Conservation (phyloP, 1,140 invertebrate genomes). For the Cydia splendana region DNA sequence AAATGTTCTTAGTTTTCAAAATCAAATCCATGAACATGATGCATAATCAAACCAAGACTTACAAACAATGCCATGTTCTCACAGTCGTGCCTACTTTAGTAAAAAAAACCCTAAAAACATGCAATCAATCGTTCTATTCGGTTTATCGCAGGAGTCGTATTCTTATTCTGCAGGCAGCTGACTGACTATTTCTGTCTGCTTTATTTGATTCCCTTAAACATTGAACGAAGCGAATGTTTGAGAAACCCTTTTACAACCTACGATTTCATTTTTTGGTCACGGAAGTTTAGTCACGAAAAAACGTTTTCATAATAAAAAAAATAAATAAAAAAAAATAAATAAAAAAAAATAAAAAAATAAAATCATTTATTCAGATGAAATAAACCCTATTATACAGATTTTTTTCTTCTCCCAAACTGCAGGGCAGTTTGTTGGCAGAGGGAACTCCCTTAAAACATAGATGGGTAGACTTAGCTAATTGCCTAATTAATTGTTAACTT, state of each 20-base stretch:
- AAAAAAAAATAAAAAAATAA: too few relatives aligned
- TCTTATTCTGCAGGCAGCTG: constrained; percentile 45
- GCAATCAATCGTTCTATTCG: constrained; percentile 31
- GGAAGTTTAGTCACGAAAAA: neutral
- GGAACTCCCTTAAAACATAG: too few relatives aligned
- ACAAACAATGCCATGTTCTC: neutral
- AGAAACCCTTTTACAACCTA: constrained; percentile 32
- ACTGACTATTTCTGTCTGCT: constrained; percentile 42
- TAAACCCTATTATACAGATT: too few relatives aligned
- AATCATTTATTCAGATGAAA: too few relatives aligned
- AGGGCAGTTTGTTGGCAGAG: too few relatives aligned
- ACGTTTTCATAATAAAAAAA: too few relatives aligned
- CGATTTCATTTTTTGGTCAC: neutral
- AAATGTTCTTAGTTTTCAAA: too few relatives aligned
- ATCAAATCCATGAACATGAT: neutral
- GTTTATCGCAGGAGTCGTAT: constrained; percentile 34
- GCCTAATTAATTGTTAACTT: too few relatives aligned
- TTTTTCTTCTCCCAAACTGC: too few relatives aligned
- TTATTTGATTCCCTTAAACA: constrained; percentile 48
- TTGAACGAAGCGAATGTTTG: constrained; percentile 33
- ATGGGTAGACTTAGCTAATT: too few relatives aligned
- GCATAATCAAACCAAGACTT: neutral
- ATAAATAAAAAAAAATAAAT: too few relatives aligned
- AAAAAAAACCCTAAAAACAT: neutral
- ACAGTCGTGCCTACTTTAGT: neutral